Conservation (phyloP, 2,113 vertebrate genomes). For the Seriola rivoliana region DNA sequence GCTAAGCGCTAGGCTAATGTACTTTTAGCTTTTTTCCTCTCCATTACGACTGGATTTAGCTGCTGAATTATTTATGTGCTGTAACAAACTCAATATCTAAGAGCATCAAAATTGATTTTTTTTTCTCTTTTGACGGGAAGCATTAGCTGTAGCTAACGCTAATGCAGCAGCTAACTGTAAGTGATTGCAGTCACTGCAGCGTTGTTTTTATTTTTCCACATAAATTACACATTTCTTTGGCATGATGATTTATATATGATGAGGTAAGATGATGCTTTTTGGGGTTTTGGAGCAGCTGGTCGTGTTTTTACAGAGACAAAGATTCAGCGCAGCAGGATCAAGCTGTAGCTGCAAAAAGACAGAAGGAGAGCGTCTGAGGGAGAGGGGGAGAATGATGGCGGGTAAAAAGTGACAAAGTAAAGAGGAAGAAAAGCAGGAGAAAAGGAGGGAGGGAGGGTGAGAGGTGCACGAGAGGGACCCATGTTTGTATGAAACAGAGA, state of each 20-base stretch:
- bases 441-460: background rate
- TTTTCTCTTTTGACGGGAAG: background rate
- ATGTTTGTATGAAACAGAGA: conserved; percentile 41
- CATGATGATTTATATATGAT: background rate
- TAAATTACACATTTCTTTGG: background rate
- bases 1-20: too few relatives aligned
- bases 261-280: too few relatives aligned
- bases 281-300: too few relatives aligned
- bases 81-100: too few relatives aligned
- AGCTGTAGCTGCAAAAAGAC: background rate
- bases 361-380: background rate
- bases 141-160: background rate
- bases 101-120: too few relatives aligned
- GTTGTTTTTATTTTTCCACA: background rate
- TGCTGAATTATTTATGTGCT: too few relatives aligned
- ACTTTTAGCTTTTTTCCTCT: too few relatives aligned
- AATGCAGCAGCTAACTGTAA: background rate
- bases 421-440: background rate
- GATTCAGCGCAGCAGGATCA: too few relatives aligned
- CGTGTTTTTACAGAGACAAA: too few relatives aligned
- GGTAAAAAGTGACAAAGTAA: background rate
- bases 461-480: background rate
- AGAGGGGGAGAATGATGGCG: background rate
- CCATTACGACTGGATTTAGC: too few relatives aligned
- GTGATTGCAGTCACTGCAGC: too few relatives aligned